These are phyloP conservation scores for Micropoecilia bifurca DNA, from an alignment of 2,797 vertebrate species.

Conservation along the genomic window DNA sequence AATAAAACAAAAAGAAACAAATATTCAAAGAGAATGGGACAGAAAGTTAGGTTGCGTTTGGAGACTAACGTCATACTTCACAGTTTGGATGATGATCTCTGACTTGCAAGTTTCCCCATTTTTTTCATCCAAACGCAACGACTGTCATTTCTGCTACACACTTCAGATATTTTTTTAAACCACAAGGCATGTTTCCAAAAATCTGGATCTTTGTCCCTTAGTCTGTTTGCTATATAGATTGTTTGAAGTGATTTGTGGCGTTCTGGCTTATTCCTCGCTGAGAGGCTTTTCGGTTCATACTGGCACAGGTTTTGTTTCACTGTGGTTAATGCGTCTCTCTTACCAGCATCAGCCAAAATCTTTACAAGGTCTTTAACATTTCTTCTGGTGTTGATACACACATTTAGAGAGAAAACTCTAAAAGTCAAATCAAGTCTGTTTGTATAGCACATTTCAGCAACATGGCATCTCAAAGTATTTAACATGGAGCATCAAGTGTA, in stretches of 20 bases:
- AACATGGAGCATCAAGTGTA: not conserved
- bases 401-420: not conserved
- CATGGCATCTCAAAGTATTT: too few relatives aligned
- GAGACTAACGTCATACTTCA: not conserved
- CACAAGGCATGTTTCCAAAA: not conserved
- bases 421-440: too few relatives aligned
- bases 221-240: not conserved
- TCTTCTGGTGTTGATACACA: not conserved
- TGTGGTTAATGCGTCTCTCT: not conserved
- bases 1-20: not conserved
- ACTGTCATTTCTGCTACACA: not conserved
- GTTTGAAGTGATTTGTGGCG: not conserved
- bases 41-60: not conserved
- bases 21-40: not conserved
- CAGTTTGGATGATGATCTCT: not conserved
- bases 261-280: not conserved
- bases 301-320: not conserved
- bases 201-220: not conserved
- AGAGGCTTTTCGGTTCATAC: not conserved
- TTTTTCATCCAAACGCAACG: not conserved
- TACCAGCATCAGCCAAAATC: not conserved
- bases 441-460: too few relatives aligned
- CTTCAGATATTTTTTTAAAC: not conserved
- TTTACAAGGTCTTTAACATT: constrained; percentile 2
- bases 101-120: not conserved